phyloP scores from a whole-genome alignment of 1,140 invertebrate species.

The Arctopsyche grandis region DNA sequence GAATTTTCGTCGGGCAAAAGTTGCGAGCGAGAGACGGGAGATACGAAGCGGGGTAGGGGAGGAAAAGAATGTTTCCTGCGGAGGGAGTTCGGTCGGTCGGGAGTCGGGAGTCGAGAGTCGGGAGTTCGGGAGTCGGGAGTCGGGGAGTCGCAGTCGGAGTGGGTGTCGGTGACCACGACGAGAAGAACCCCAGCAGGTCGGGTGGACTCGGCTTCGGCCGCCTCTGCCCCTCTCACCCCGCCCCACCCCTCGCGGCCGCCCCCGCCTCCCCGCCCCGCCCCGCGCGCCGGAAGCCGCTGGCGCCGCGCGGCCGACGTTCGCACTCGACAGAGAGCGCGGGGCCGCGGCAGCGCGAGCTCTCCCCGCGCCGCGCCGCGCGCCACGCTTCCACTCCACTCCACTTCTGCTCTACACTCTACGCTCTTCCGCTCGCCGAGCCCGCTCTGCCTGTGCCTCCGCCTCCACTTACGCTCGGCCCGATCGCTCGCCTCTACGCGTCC shows the following conservation, averaged over 20 bases:
- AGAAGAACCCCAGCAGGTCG: neutral
- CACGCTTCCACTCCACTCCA: too few relatives aligned
- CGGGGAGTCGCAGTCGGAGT: neutral
- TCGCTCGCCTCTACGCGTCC: neutral
- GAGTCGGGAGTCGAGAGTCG: neutral
- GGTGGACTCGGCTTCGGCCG: neutral
- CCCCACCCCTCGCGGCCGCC: neutral
- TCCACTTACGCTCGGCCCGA: too few relatives aligned
- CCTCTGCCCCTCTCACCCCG: too few relatives aligned
- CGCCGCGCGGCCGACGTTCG: conserved; percentile 16
- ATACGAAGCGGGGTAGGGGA: neutral
- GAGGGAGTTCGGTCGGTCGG: neutral
- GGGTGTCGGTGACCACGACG: neutral
- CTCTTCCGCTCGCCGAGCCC: too few relatives aligned
- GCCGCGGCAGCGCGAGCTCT: conserved; percentile 2
- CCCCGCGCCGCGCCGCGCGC: neutral
- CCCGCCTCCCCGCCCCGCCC: neutral
- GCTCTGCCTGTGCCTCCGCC: too few relatives aligned
- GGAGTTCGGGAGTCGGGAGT: neutral
- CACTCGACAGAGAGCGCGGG: conserved; percentile 21
- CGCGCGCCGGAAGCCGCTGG: conserved; percentile 2
- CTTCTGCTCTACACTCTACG: too few relatives aligned
- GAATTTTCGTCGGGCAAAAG: neutral
- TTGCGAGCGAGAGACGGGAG: too few relatives aligned
- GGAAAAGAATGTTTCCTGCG: neutral